Evolutionary conservation across 2,797 vertebrate genomes (phyloP).

Genomic region (Pelochelys cantorii): DNA sequence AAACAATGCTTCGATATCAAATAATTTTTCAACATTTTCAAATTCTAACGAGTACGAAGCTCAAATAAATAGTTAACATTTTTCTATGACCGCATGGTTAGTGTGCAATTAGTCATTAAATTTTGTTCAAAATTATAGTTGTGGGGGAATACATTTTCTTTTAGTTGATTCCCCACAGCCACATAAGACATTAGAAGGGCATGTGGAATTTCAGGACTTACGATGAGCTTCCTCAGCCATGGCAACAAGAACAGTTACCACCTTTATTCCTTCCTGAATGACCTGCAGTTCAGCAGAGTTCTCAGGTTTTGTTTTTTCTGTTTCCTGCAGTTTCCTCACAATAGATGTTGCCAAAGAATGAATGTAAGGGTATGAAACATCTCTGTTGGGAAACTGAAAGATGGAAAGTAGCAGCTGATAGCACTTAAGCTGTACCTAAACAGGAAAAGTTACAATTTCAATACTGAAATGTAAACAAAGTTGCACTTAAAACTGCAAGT

Average conservation of each 20-base stretch:
- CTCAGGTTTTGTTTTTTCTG: slow-evolving; percentile 87
- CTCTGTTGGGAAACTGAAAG: slow-evolving; percentile 86
- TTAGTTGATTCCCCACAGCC: background rate
- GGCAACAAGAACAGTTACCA: slow-evolving; percentile 85
- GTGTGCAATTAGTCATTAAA: background rate
- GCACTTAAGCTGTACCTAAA: slow-evolving; percentile 88
- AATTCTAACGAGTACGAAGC: background rate
- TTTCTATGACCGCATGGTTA: background rate
- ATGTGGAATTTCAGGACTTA: slow-evolving; percentile 78
- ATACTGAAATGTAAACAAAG: background rate
- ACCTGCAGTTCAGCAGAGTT: slow-evolving; percentile 85
- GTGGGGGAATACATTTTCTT: accelerated
- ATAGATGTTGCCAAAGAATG: slow-evolving; percentile 84
- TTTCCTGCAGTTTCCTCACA: slow-evolving; percentile 86
- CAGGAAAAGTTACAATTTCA: slow-evolving; percentile 54
- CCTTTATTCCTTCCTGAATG: slow-evolving; percentile 86
- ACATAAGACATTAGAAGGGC: background rate
- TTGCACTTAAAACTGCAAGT: background rate
- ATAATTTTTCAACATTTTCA: background rate
- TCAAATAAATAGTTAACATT: background rate
- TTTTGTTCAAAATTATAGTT: background rate
- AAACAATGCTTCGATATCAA: slow-evolving; percentile 9
- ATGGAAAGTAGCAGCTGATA: slow-evolving; percentile 89
- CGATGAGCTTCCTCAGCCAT: slow-evolving; percentile 86
- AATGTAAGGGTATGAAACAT: slow-evolving; percentile 87